Evolutionary conservation across 30 jellyfish, hydroid and myxozoan genomes (phyloP).

Genomic region (Aurelia aurita): DNA sequence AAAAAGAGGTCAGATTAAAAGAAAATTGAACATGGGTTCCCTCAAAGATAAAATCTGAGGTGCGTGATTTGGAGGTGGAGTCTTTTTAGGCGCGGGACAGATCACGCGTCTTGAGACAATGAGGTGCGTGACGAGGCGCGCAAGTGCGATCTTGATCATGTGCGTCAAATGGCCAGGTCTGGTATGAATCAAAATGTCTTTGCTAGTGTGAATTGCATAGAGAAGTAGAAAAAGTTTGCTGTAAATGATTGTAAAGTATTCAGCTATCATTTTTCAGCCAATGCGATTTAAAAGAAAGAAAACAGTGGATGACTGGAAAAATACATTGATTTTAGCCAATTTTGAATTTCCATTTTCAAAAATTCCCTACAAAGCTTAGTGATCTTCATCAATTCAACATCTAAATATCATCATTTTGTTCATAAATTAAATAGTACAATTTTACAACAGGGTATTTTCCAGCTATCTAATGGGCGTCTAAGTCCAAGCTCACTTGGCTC

Average conservation of each 20-base stretch:
- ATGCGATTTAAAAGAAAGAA: background rate
- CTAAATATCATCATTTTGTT: background rate
- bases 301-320: conserved; percentile 20
- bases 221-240: conserved; percentile 34
- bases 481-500: background rate
- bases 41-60: too few species aligned
- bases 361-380: background rate
- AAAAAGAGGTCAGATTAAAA: too few species aligned
- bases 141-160: too few species aligned
- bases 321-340: background rate
- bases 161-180: too few species aligned
- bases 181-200: conserved; percentile 13
- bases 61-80: too few species aligned
- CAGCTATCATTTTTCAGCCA: conserved; percentile 22
- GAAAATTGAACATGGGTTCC: too few species aligned
- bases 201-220: conserved; percentile 12
- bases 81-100: too few species aligned
- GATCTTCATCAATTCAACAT: background rate
- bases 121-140: too few species aligned
- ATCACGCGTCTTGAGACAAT: too few species aligned
- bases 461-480: background rate
- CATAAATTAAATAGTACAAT: background rate
- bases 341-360: background rate
- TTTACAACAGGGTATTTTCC: background rate
- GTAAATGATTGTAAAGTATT: conserved; percentile 19